Conservation (phyloP, 2,113 vertebrate genomes). For the Cathartes aura region DNA sequence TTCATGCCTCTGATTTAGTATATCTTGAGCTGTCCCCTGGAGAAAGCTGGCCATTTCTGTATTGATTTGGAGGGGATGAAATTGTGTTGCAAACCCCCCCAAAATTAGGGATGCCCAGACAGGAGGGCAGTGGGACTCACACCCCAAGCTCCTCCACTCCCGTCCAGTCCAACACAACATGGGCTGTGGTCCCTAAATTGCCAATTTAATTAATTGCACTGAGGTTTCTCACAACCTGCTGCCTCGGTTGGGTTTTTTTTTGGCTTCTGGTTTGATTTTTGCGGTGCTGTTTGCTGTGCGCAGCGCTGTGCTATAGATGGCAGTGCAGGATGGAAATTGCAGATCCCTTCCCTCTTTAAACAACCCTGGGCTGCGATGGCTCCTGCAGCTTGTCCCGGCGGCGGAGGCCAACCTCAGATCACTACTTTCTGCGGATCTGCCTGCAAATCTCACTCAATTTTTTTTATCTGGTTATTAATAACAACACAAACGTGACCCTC, state of each 20-base stretch:
- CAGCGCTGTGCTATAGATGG: slow-evolving; percentile 59
- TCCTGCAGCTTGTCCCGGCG: neutral
- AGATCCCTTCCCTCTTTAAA: neutral
- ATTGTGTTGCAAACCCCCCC: neutral
- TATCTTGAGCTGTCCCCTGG: neutral
- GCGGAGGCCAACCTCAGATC: neutral
- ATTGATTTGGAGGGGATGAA: neutral
- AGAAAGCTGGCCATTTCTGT: neutral
- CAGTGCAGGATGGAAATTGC: slow-evolving; percentile 67
- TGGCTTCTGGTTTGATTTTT: neutral
- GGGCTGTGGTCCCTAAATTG: neutral
- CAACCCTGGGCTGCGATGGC: neutral
- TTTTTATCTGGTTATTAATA: neutral
- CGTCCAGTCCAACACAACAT: neutral
- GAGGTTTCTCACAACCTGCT: neutral
- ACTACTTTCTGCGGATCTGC: neutral
- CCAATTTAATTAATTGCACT: neutral
- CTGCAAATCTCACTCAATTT: neutral
- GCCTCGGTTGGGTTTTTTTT: neutral
- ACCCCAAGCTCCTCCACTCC: neutral
- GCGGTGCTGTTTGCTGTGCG: neutral
- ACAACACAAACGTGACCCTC: neutral
- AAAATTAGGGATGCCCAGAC: neutral
- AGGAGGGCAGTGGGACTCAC: neutral
- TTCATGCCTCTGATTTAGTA: slow-evolving; percentile 13